Conservation (phyloP, 2,888 invertebrate genomes). For the Nomada fabriciana region DNA sequence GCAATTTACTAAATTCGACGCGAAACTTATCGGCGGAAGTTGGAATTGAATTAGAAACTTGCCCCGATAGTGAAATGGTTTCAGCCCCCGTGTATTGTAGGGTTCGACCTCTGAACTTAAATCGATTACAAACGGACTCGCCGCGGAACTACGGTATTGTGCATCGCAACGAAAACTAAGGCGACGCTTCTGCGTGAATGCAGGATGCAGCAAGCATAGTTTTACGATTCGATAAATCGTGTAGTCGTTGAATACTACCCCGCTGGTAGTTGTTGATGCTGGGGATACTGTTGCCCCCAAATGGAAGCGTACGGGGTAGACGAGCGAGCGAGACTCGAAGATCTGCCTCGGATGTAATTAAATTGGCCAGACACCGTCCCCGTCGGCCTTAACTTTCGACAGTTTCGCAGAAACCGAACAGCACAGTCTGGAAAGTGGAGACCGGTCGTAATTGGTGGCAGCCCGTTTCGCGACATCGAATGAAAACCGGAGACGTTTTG, state of each 20-base stretch:
- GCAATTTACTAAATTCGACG: conserved; percentile 4
- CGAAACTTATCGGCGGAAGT: not conserved
- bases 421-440: not conserved
- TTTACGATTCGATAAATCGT: not conserved
- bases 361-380: conserved; percentile 18
- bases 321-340: not conserved
- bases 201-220: not conserved
- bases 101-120: not conserved
- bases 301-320: not conserved
- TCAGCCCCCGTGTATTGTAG: not conserved
- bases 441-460: conserved; percentile 45
- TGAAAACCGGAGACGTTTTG: conserved; percentile 52
- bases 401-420: conserved; percentile 24
- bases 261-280: not conserved
- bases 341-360: conserved; percentile 36
- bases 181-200: no score
- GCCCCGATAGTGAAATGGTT: not conserved
- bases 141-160: not conserved
- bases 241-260: no score
- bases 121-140: not conserved
- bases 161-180: not conserved
- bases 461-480: conserved; percentile 36
- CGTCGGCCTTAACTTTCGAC: conserved; percentile 36
- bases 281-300: not conserved
- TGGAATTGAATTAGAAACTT: conserved; percentile 23